Evolutionary conservation across 2,888 invertebrate genomes (phyloP), one percentile per base, ranked within the genome.

Genomic region (Aricia artaxerxes): DNA sequence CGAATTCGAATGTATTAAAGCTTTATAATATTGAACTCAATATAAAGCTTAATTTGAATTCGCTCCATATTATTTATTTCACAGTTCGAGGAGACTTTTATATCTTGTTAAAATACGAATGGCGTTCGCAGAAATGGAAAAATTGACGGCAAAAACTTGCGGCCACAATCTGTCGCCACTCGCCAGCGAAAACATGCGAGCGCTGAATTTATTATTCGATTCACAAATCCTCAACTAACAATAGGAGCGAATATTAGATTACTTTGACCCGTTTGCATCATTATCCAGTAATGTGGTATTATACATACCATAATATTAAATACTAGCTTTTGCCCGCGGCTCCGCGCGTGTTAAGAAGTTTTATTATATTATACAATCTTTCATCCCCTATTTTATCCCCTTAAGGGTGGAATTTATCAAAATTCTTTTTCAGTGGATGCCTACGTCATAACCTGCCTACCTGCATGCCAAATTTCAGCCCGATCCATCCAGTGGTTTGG

Each of bases 161-260:
- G 35, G 69, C 35, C 61, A 35, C 35, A 35, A 57, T 31, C 24
- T 64, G 9, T 31, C 64, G 64, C 44, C 44, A 9, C 24, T 24
- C 24, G 64, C 44, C 44, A 11, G 9, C 64, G 69, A 38, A 35
- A 69, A 72, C 13, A 44, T 35, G 40, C 77, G 40, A 40, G 77
- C 24, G 13, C 40, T 40, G 77, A 77, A 77, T 61, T 53, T 40
- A 40, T 77, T 77, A 60, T 77, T 40, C n/a, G 53, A 77, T 77
- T 35, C 35, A 31, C 7, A 60, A 77, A 60, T 77, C 9, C n/a
- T 5, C 35, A 1, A 69, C 13, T 35, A 35, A 69, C 69, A 38
- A 69, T 38, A 69, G 69, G 1, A 13, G 13, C 31, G 6, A 24
- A 24, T 61, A 16, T 57, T 57, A 57, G 57, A 16, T 57, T 16